phyloP scores from a whole-genome alignment of 2,113 vertebrate genomes.

The Dicrurus megarhynchus region DNA sequence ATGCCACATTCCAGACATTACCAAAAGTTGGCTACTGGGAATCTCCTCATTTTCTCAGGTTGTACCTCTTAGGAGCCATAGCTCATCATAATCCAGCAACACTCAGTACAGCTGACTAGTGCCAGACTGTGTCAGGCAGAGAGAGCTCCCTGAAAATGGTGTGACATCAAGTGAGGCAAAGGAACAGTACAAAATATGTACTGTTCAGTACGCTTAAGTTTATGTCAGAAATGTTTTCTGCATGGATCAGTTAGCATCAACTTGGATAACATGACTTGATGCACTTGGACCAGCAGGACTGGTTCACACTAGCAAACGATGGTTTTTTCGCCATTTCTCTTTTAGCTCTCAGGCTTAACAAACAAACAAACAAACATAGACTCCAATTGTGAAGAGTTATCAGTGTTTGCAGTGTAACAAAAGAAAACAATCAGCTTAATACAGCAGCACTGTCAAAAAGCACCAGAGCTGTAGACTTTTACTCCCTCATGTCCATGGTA shows the following conservation, averaged over 20 bases:
- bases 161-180: not conserved
- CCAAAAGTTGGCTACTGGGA: not conserved
- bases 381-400: not conserved
- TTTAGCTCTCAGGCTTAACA: not conserved
- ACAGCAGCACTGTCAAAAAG: not conserved
- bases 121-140: not conserved
- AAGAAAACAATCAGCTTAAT: not conserved
- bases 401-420: not conserved
- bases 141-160: not conserved
- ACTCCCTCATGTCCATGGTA: not conserved
- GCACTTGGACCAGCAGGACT: not conserved
- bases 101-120: not conserved
- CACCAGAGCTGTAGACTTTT: not conserved
- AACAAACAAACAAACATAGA: not conserved
- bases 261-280: not conserved
- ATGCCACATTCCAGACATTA: not conserved
- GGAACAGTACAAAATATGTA: fast-evolving
- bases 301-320: not conserved
- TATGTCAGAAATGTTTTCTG: not conserved
- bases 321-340: not conserved
- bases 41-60: not conserved
- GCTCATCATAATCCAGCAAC: not conserved
- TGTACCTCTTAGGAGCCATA: not conserved
- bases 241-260: not conserved
- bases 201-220: not conserved